phyloP scores from a whole-genome alignment of 1,140 invertebrate species.

The Sinella curviseta region DNA sequence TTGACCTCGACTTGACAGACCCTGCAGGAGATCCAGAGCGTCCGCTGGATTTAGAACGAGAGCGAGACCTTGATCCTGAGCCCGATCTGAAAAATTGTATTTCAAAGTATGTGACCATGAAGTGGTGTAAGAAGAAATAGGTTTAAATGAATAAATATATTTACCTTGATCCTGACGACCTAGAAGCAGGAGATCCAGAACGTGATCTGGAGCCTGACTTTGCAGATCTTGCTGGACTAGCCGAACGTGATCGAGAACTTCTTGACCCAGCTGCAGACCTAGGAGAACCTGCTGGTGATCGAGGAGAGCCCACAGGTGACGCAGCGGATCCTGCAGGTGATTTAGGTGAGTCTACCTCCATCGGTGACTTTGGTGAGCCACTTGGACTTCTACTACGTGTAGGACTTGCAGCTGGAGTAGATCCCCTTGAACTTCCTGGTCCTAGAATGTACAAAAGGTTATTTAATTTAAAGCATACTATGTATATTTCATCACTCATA shows the following conservation, averaged over 20 bases:
- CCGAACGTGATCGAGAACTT: conserved; percentile 7
- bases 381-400: conserved; percentile 1
- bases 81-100: conserved; percentile 10
- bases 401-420: conserved; percentile 15
- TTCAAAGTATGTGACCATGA: not conserved
- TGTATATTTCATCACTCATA: not conserved
- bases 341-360: conserved; percentile 21
- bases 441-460: too few relatives aligned
- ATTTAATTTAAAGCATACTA: not conserved
- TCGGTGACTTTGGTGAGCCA: not conserved
- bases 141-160: not conserved
- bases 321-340: not conserved
- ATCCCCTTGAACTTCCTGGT: conserved; percentile 21
- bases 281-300: not conserved
- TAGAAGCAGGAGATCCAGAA: conserved; percentile 24
- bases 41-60: conserved; percentile 29
- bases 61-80: conserved; percentile 32
- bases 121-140: not conserved
- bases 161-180: conserved; percentile 21
- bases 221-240: not conserved
- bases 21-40: conserved; percentile 7
- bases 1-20: conserved; percentile 27
- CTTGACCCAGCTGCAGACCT: not conserved
- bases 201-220: conserved; percentile 31
- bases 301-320: not conserved